Conservation (phyloP, 2,888 invertebrate genomes). For the Flabesymbios commensalis region DNA sequence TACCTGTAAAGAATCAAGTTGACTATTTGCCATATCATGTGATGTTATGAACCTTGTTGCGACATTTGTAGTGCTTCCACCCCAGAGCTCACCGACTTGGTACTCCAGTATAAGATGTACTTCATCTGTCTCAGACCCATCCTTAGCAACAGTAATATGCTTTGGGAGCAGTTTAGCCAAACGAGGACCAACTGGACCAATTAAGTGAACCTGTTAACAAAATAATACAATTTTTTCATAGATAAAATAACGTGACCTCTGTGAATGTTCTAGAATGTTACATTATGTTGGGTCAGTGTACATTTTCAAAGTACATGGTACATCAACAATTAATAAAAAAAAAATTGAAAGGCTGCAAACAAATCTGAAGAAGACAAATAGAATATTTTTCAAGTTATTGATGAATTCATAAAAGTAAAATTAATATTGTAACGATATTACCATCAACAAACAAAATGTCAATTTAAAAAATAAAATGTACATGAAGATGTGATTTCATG, state of each 20-base stretch:
- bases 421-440: too few relatives aligned
- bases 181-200: conserved; percentile 63
- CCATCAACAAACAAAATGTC: too few relatives aligned
- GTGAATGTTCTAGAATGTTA: too few relatives aligned
- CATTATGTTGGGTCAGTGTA: too few relatives aligned
- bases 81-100: conserved; percentile 60
- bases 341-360: conserved; percentile 1
- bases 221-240: neutral
- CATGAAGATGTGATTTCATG: too few relatives aligned
- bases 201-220: conserved; percentile 56
- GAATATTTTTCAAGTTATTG: too few relatives aligned
- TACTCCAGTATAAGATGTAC: conserved; percentile 64
- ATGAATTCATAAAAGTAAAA: too few relatives aligned
- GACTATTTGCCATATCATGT: conserved; percentile 60
- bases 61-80: conserved; percentile 55
- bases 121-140: conserved; percentile 58
- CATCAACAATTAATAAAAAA: too few relatives aligned
- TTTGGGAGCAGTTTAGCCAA: conserved; percentile 57
- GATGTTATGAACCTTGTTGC: conserved; percentile 63
- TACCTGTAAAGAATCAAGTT: too few relatives aligned
- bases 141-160: conserved; percentile 54
- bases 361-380: neutral
- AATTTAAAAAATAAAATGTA: too few relatives aligned
- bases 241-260: neutral
- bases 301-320: too few relatives aligned